These are phyloP conservation scores for Potorous gilbertii DNA, from an alignment of 2,797 vertebrate genomes.

Conservation along the genomic window DNA sequence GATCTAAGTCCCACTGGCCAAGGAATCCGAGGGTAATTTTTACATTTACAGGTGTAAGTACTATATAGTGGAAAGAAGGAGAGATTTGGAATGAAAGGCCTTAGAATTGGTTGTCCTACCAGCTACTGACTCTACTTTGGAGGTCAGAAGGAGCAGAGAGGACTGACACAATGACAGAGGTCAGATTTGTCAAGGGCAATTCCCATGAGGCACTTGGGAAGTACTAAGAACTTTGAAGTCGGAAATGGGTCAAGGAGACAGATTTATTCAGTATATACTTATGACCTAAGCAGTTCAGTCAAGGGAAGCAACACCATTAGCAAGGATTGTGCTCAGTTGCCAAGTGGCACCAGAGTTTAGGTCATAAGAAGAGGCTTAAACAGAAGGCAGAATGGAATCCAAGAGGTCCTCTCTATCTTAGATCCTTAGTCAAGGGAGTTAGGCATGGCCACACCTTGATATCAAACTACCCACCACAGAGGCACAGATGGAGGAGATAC, in stretches of 20 bases:
- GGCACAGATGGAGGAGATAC: not conserved
- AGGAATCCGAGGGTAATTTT: not conserved
- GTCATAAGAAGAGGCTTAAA: not conserved
- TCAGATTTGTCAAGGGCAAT: not conserved
- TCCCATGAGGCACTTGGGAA: not conserved
- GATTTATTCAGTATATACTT: not conserved
- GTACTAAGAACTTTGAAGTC: not conserved
- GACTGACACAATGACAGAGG: not conserved
- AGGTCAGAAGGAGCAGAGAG: not conserved
- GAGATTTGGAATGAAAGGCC: not conserved
- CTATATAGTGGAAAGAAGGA: not conserved
- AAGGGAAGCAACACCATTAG: too few relatives aligned
- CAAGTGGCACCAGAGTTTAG: not conserved
- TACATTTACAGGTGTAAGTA: not conserved
- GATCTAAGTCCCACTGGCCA: too few relatives aligned
- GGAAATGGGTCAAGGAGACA: not conserved
- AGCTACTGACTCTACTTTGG: not conserved
- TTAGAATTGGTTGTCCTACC: not conserved
- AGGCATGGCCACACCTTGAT: not conserved
- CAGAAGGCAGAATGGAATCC: not conserved
- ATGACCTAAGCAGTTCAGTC: not conserved
- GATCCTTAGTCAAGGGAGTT: not conserved
- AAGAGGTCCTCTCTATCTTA: not conserved
- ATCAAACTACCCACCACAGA: not conserved
- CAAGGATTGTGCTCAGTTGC: not conserved